Conservation (phyloP, 2,797 vertebrate genomes). For the Lophius americanus region DNA sequence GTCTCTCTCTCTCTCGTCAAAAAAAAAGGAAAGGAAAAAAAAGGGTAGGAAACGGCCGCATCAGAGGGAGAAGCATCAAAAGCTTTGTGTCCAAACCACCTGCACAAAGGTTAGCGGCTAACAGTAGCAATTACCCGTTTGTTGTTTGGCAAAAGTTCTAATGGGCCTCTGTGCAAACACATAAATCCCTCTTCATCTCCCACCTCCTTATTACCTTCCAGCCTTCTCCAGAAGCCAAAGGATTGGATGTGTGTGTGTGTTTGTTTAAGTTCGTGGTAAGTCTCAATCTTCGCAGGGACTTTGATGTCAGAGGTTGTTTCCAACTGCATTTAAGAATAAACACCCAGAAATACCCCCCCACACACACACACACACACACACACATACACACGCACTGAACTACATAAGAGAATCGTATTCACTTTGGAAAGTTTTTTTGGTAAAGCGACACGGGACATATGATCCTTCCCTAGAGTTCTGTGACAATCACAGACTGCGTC, state of each 20-base stretch:
- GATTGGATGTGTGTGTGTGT: background rate
- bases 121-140: conserved; percentile 82
- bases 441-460: conserved; percentile 60
- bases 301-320: conserved; percentile 39
- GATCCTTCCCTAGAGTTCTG: conserved; percentile 55
- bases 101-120: conserved; percentile 79
- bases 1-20: conserved; percentile 35
- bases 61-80: conserved; percentile 67
- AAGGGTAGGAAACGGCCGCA: conserved; percentile 27
- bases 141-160: conserved; percentile 80
- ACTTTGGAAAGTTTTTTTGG: conserved; percentile 59
- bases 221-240: conserved; percentile 54
- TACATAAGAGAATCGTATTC: conserved; percentile 36
- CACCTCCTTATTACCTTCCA: conserved; percentile 46
- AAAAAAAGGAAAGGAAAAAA: conserved; percentile 18
- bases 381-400: conserved; percentile 12
- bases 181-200: conserved; percentile 56
- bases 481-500: conserved; percentile 50
- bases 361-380: conserved; percentile 11
- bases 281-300: conserved; percentile 48
- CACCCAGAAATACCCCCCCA: conserved; percentile 35
- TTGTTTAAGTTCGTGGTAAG: conserved; percentile 20
- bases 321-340: conserved; percentile 74
- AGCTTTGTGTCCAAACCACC: conserved; percentile 78
- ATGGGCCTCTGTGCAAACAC: conserved; percentile 73